Conservation (phyloP, 2,888 invertebrate species). For the Cyaniris semiargus region DNA sequence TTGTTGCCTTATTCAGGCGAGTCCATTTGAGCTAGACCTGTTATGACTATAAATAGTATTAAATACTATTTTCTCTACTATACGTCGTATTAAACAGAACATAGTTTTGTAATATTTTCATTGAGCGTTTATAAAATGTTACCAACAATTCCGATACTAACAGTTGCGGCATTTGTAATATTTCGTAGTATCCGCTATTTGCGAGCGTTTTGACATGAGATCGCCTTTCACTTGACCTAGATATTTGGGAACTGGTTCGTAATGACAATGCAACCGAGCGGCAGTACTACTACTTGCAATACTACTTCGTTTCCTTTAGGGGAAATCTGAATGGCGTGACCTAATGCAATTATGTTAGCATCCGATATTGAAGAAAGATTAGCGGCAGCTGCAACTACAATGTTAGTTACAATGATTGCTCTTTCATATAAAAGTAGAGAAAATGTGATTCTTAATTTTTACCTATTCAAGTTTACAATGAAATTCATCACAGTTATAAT, state of each 20-base stretch:
- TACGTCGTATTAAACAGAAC: not conserved
- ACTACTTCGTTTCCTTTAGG: slow-evolving; percentile 48
- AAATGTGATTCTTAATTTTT: not conserved
- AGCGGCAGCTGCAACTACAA: not conserved
- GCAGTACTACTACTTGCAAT: slow-evolving; percentile 47
- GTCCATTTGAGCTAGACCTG: slow-evolving; percentile 67
- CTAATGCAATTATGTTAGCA: not conserved
- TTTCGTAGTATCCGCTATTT: slow-evolving; percentile 53
- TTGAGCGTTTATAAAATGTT: slow-evolving; percentile 3
- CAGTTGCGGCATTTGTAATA: slow-evolving; percentile 36
- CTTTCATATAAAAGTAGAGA: not conserved
- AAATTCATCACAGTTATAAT: not conserved
- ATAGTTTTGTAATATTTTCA: slow-evolving; percentile 12
- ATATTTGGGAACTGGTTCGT: slow-evolving; percentile 77
- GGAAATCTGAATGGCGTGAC: slow-evolving; percentile 38
- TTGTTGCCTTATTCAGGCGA: slow-evolving; percentile 66
- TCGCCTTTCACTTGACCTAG: slow-evolving; percentile 79
- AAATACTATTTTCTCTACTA: slow-evolving; percentile 1
- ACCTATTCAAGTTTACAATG: not conserved
- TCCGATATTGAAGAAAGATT: not conserved
- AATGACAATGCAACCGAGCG: slow-evolving; percentile 64
- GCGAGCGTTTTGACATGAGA: slow-evolving; percentile 63
- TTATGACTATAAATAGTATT: slow-evolving; percentile 48
- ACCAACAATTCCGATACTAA: not conserved
- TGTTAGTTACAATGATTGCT: not conserved